Conservation (phyloP, 2,113 vertebrate genomes). For the Gambusia affinis region DNA sequence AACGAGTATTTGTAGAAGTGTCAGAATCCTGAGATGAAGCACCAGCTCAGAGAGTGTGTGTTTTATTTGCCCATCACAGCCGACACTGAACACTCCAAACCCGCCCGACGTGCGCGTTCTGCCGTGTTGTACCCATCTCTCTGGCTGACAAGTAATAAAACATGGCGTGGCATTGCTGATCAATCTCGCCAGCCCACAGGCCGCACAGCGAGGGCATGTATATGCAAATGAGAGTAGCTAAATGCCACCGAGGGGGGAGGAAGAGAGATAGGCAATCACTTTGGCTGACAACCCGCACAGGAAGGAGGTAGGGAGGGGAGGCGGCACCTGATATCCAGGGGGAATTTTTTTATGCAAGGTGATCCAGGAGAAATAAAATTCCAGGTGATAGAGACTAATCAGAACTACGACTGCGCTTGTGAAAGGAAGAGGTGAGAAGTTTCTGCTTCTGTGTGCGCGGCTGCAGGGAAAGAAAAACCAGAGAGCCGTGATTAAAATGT, state of each 20-base stretch:
- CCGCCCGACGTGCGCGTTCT: conserved; percentile 14
- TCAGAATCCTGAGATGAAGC: conserved; percentile 29
- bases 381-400: conserved; percentile 52
- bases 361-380: conserved; percentile 59
- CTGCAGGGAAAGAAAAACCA: conserved; percentile 5
- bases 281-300: conserved; percentile 75
- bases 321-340: background rate
- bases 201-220: conserved; percentile 94
- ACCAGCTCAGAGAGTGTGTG: background rate
- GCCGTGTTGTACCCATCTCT: conserved; percentile 75
- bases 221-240: conserved; percentile 97
- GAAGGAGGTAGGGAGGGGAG: background rate
- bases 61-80: conserved; percentile 18
- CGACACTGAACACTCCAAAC: conserved; percentile 5
- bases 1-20: conserved; percentile 23
- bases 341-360: conserved; percentile 58
- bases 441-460: conserved; percentile 59
- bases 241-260: conserved; percentile 88
- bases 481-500: conserved; percentile 71
- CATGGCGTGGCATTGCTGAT: conserved; percentile 91
- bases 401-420: conserved; percentile 10
- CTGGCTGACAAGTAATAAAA: conserved; percentile 88
- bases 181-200: conserved; percentile 90
- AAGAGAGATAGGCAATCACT: conserved; percentile 72
- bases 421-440: conserved; percentile 1